These are phyloP conservation scores for Coelinius sp. DNA, from an alignment of 2,888 invertebrate genomes.

Conservation along the genomic window DNA sequence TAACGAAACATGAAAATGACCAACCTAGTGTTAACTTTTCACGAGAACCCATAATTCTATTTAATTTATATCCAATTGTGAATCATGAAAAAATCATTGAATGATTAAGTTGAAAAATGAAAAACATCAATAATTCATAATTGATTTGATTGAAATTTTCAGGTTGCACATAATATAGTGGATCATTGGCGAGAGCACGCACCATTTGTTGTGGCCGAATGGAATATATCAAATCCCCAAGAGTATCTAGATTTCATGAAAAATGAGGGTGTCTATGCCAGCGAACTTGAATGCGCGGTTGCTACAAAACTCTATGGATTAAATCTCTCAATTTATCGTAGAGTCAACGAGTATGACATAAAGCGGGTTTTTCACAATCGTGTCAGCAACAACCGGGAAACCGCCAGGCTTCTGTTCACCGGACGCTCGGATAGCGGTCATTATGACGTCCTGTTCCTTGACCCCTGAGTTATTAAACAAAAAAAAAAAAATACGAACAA, in stretches of 20 bases:
- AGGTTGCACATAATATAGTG: constrained; percentile 61
- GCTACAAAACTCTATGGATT: constrained; percentile 60
- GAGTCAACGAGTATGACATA: constrained; percentile 52
- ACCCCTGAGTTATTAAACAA: constrained; percentile 21
- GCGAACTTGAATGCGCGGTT: constrained; percentile 62
- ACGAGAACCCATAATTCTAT: too few species aligned
- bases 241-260: constrained; percentile 60
- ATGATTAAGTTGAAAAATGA: too few species aligned
- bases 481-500: neutral
- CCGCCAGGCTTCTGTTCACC: constrained; percentile 61
- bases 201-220: constrained; percentile 62
- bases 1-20: too few species aligned
- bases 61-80: too few species aligned
- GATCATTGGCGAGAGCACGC: constrained; percentile 61
- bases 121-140: neutral
- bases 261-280: constrained; percentile 61
- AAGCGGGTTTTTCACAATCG: constrained; percentile 58
- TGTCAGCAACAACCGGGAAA: constrained; percentile 47
- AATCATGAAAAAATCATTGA: too few species aligned
- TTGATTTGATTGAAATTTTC: neutral
- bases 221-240: constrained; percentile 57
- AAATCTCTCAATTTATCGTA: constrained; percentile 63
- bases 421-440: constrained; percentile 63
- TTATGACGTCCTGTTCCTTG: constrained; percentile 59
- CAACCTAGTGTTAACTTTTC: too few species aligned